Evolutionary conservation across 37 sponge, comb jelly and placozoan species (phyloP).

Genomic region (Mnemiopsis leidyi): DNA sequence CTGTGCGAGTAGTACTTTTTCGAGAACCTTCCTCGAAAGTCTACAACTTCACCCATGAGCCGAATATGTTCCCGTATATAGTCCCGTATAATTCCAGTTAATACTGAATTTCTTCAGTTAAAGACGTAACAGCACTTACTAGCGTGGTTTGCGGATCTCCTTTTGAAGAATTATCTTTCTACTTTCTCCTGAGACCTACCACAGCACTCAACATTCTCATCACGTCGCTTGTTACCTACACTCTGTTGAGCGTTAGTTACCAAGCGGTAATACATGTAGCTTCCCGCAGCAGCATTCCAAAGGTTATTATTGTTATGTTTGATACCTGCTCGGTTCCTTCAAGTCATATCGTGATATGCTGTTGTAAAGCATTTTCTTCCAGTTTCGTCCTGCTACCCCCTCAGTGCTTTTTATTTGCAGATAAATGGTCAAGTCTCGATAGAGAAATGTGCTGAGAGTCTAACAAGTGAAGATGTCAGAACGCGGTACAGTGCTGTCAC

Average conservation of each 20-base stretch:
- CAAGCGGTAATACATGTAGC: slow-evolving; percentile 9
- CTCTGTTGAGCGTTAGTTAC: neutral
- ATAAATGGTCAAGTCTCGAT: slow-evolving; percentile 9
- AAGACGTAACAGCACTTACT: neutral
- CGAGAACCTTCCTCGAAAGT: too few species aligned
- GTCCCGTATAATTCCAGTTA: too few species aligned
- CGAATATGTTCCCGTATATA: too few species aligned
- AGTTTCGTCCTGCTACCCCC: neutral
- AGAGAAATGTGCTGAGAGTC: neutral
- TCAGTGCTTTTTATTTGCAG: too few species aligned
- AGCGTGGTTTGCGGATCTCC: neutral
- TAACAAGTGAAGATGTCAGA: neutral
- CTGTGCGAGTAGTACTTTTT: too few species aligned
- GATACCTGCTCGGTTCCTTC: too few species aligned
- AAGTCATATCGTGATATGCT: too few species aligned
- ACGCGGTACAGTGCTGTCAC: neutral
- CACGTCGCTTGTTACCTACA: neutral
- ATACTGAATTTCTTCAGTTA: neutral
- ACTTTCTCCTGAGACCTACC: slow-evolving; percentile 36
- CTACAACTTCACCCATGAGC: too few species aligned
- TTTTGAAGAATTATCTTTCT: neutral
- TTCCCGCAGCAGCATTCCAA: neutral
- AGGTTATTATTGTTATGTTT: too few species aligned
- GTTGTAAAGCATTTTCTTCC: too few species aligned
- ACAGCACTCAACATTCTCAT: slow-evolving; percentile 11